A percentile compares a stretch with the other conserved stretches of the same genome.
phyloP scores from a whole-genome alignment of 2,888 invertebrate species.

The Andrena trimmerana region DNA sequence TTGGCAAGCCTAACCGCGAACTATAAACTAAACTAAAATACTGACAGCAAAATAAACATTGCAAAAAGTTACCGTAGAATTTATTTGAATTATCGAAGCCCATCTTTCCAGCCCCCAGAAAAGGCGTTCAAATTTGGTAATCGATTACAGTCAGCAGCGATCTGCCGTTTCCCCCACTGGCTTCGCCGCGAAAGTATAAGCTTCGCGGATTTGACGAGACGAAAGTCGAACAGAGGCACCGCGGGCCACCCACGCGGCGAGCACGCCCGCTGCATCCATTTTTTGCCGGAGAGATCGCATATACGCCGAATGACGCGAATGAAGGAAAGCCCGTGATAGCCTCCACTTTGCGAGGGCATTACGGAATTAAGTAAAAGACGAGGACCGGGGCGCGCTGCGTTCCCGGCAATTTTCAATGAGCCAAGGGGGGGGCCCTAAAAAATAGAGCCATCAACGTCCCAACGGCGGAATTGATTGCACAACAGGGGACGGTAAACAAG shows the following conservation, averaged over 20 bases:
- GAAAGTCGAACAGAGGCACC: neutral
- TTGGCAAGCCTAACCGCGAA: too few relatives aligned
- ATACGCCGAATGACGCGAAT: neutral
- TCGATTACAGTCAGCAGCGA: too few relatives aligned
- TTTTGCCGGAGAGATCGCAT: neutral
- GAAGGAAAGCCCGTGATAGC: neutral
- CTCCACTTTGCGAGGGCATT: neutral
- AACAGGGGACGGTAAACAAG: constrained; percentile 17
- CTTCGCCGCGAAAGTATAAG: too few relatives aligned
- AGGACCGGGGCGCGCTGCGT: neutral
- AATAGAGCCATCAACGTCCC: constrained; percentile 31
- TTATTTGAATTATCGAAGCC: too few relatives aligned
- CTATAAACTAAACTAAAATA: too few relatives aligned
- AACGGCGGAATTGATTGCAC: constrained; percentile 20
- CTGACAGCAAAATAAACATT: too few relatives aligned
- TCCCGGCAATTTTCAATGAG: constrained; percentile 1
- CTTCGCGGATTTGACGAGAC: neutral
- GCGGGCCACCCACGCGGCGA: constrained; percentile 4
- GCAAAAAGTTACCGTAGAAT: too few relatives aligned
- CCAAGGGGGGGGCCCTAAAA: neutral
- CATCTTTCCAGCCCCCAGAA: too few relatives aligned
- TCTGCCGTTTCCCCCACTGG: too few relatives aligned
- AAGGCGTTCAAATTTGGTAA: too few relatives aligned
- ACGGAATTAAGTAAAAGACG: neutral
- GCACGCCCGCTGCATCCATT: neutral